Base-by-base conservation (phyloP, 2,888 invertebrate species). In the Pollenia labialis region DNA sequence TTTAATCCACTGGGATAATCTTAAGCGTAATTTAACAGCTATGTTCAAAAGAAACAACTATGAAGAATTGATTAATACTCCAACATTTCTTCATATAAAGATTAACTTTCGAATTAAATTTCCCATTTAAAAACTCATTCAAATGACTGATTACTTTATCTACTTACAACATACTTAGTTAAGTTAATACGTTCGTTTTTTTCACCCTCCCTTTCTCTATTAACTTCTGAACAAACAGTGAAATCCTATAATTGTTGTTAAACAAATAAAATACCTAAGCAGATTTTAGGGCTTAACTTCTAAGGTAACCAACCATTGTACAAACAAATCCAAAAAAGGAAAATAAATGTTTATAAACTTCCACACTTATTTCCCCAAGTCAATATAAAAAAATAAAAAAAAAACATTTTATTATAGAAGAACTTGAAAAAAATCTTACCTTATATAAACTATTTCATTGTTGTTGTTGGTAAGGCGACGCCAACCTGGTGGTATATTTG, bases 401-500 rank as follows among this genome's bases (percentile, higher is more conserved):
- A 48, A 32, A 23, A 52, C 18, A 23, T 64, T 11, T 12, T 18
- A 14, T 18, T n/a, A 14, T 16, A 42, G 32, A 54, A 79, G 18
- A 12, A 44, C 69, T 32, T 11, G 9, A n/a, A 12, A 32, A 62
- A 6, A 42, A 16, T 93, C 94, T 94, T 92, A 97, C 97, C 97
- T 97, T 93, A 96, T 95, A 94, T 97, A 97, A 91, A 96, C 95
- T 93, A 97, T 94, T 93, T 95, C 95, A 90, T 96, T 96, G 93
- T 96, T 84, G 56, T 84, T 95, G 92, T 95, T 95, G 90, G 95
- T 94, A 89, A 96, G 94, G 92, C 97, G 94, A 93, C 96, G 96
- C 97, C 97, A 97, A 88, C 97, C 97, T 90, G 95, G 95, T 89
- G 97, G 97, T 91, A 96, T 95, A 90, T 95, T 93, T 85, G 93